Base-by-base conservation (phyloP, 2,113 vertebrate genomes). In the Toxostoma redivivum region DNA sequence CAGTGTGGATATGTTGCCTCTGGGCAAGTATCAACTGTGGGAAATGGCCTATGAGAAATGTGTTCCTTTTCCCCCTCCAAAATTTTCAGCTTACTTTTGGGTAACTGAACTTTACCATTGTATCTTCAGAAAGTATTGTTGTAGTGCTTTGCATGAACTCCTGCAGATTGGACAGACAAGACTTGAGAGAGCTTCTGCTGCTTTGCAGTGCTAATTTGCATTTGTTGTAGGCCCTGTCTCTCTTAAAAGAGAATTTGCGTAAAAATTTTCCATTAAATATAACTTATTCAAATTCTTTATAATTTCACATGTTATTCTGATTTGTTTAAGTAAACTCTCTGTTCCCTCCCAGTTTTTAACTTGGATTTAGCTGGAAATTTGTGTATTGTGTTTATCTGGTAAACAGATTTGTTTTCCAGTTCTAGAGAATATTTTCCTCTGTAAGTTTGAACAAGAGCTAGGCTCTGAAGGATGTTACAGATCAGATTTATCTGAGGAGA, bases 241-340 rank as follows among this genome's bases (percentile, higher is more conserved):
- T 70, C 44, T 44, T 61, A n/a, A 69, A 92, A 18, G 51, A 79
- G 15, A 50, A 57, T 93, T 95, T 95, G 40, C 16, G 2, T 80
- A 64, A 83, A 54, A 76, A 11, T 17, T 44, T 28, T 92, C 30
- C 27, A 23, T 66, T 4, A 70, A 88, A 42, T n/a, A 10, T 45
- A 48, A 48, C 10, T 69, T 92, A 95, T 1, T 92, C 48, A 91
- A 94, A 95, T 91, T 67, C 51, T 48, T 79, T 48, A 19, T 74
- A 5, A 17, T 65, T 93, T 91, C 48, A 38, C 27, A 30, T 85
- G 64, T 33, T 69, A 38, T 20, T 74, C 40, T 87, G 44, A 71
- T 92, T 94, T 96, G 42, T 94, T 90, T 94, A 96, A 88, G 51
- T 85, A 91, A 96, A 56, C 38, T 76, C 6, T 45, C 30, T 7